phyloP scores from a whole-genome alignment of 2,888 invertebrate genomes.

The Yponomeuta cagnagella region DNA sequence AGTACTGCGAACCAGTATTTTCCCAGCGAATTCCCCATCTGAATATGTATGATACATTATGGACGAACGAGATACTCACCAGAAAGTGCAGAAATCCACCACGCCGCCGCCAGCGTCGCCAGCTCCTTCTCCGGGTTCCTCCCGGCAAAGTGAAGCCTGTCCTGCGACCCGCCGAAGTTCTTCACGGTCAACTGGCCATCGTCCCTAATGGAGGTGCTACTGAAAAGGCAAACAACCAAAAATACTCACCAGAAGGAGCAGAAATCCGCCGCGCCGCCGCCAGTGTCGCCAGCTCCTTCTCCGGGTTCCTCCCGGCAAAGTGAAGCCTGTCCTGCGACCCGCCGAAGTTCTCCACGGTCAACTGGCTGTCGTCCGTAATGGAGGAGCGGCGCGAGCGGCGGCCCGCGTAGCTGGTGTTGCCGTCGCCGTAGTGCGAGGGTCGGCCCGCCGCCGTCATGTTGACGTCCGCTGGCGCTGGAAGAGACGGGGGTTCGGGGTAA shows the following conservation, averaged over 20 bases:
- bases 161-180: slow-evolving; percentile 76
- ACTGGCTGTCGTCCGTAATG: slow-evolving; percentile 87
- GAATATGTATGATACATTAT: too few species aligned
- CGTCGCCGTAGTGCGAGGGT: slow-evolving; percentile 89
- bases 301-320: slow-evolving; percentile 88
- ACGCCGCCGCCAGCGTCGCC: too few species aligned
- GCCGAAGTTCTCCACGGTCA: slow-evolving; percentile 64
- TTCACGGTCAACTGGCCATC: slow-evolving; percentile 86
- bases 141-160: slow-evolving; percentile 89
- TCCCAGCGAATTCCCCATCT: too few species aligned
- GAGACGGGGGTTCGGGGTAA: neutral
- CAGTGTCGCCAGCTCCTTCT: slow-evolving; percentile 80
- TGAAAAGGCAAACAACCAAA: too few species aligned
- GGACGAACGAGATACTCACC: too few species aligned
- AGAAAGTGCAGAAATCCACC: too few species aligned
- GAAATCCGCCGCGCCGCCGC: slow-evolving; percentile 57
- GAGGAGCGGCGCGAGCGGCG: slow-evolving; percentile 90
- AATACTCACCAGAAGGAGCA: slow-evolving; percentile 59
- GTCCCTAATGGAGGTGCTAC: slow-evolving; percentile 84
- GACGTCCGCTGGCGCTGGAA: slow-evolving; percentile 20
- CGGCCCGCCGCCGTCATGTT: slow-evolving; percentile 82
- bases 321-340: slow-evolving; percentile 89
- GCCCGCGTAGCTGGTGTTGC: slow-evolving; percentile 80
- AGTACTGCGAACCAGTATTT: too few species aligned
- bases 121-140: slow-evolving; percentile 81